Conservation (phyloP, 1,140 invertebrate species). For the Heliconius congener region DNA sequence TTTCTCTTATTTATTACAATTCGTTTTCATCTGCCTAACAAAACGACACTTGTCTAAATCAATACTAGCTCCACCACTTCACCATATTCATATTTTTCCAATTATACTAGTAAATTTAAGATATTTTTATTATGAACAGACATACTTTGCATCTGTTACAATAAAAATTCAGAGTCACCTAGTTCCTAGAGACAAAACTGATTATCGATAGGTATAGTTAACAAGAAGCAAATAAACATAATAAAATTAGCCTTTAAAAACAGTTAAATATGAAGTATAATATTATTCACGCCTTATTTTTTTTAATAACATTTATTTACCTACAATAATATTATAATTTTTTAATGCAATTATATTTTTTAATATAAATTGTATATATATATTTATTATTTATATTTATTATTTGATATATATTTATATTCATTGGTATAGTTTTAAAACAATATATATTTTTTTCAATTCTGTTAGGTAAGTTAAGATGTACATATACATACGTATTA, state of each 20-base stretch:
- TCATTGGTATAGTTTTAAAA: neutral
- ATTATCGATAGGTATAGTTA: slow-evolving; percentile 13
- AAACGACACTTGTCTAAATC: neutral
- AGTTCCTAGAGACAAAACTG: slow-evolving; percentile 52
- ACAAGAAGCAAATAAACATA: neutral
- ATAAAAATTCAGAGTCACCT: slow-evolving; percentile 61
- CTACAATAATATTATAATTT: neutral
- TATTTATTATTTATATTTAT: neutral
- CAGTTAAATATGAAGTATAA: neutral
- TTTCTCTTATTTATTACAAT: neutral
- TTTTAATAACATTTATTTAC: neutral
- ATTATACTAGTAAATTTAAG: neutral
- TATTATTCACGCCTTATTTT: neutral
- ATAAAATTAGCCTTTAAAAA: neutral
- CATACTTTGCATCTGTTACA: slow-evolving; percentile 7
- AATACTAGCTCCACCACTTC: neutral
- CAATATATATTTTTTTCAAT: too few relatives aligned
- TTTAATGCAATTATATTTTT: neutral
- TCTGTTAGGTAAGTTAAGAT: too few relatives aligned
- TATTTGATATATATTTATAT: neutral
- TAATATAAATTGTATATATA: too few relatives aligned
- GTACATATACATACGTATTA: too few relatives aligned
- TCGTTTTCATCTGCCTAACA: neutral
- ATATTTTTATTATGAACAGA: slow-evolving; percentile 10
- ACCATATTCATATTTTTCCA: neutral